A percentile compares a stretch with the other conserved stretches of the same genome.
Evolutionary conservation across 2,888 invertebrate species (phyloP).

Genomic region (Pristionchus japonicus): DNA sequence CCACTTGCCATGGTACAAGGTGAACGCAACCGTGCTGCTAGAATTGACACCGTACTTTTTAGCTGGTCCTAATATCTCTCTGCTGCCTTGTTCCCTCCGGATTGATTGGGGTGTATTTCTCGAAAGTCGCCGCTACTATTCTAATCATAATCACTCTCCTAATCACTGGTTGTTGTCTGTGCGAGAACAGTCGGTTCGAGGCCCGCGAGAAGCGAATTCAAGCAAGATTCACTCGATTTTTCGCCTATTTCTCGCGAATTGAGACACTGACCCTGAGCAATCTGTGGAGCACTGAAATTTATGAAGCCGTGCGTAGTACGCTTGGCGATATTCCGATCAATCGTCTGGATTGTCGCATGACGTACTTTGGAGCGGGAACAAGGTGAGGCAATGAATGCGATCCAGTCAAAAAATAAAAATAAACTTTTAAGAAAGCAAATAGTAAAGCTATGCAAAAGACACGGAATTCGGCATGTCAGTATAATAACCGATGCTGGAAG

Average conservation of each 20-base stretch:
- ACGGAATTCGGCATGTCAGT: not conserved
- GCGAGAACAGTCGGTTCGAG: too few relatives aligned
- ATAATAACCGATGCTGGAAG: not conserved
- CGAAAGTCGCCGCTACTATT: not conserved
- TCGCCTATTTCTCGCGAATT: not conserved
- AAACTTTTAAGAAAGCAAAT: not conserved
- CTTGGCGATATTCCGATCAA: not conserved
- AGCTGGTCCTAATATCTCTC: not conserved
- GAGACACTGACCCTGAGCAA: not conserved
- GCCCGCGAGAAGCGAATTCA: not conserved
- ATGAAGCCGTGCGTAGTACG: not conserved
- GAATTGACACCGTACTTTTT: not conserved
- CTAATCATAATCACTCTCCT: not conserved
- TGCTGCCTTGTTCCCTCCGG: not conserved
- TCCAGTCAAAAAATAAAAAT: too few relatives aligned
- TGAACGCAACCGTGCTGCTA: not conserved
- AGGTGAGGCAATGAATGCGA: too few relatives aligned
- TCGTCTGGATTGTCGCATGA: not conserved
- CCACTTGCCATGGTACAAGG: not conserved
- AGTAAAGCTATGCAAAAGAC: not conserved
- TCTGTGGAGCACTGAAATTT: not conserved
- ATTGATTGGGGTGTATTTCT: not conserved
- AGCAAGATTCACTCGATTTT: not conserved
- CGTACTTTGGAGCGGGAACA: not conserved
- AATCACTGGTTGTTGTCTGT: not conserved